These are phyloP conservation scores for Salarias fasciatus DNA, from an alignment of 2,797 vertebrate species.

Conservation along the genomic window DNA sequence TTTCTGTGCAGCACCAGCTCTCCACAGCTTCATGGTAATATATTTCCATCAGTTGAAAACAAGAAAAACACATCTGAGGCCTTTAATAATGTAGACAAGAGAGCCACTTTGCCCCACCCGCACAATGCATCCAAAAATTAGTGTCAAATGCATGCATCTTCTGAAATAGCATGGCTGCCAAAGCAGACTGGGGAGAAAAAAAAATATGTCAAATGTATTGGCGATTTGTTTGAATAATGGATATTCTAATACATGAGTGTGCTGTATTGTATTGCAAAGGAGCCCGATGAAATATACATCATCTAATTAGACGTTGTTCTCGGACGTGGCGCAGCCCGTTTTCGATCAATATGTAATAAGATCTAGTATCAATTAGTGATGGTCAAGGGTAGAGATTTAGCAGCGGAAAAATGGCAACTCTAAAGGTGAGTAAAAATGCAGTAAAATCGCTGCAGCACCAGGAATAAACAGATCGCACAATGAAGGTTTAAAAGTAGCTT, in stretches of 20 bases:
- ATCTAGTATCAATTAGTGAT: constrained; percentile 80
- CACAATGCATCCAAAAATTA: constrained; percentile 71
- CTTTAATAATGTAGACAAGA: constrained; percentile 83
- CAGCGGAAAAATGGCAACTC: constrained; percentile 37
- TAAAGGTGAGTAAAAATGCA: constrained; percentile 62
- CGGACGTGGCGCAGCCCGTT: constrained; percentile 67
- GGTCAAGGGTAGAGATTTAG: constrained; percentile 50
- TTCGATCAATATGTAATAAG: constrained; percentile 82
- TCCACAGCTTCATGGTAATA: constrained; percentile 73
- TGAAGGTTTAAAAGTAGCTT: constrained; percentile 59
- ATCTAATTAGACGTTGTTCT: constrained; percentile 78
- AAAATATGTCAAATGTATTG: constrained; percentile 78
- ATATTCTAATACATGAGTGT: constrained; percentile 71
- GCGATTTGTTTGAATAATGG: constrained; percentile 75
- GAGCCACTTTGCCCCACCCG: constrained; percentile 71
- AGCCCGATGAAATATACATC: constrained; percentile 77
- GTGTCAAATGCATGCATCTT: constrained; percentile 71
- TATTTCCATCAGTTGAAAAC: constrained; percentile 79
- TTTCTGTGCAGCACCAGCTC: constrained; percentile 63
- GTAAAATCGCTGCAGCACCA: constrained; percentile 34
- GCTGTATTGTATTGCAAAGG: constrained; percentile 78
- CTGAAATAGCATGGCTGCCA: constrained; percentile 62
- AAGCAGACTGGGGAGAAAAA: constrained; percentile 63
- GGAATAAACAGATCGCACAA: constrained; percentile 53
- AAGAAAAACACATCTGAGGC: constrained; percentile 81